Evolutionary conservation across 2,797 vertebrate species (phyloP), one percentile per base, ranked within the genome.

Genomic region (Mus minutoides): DNA sequence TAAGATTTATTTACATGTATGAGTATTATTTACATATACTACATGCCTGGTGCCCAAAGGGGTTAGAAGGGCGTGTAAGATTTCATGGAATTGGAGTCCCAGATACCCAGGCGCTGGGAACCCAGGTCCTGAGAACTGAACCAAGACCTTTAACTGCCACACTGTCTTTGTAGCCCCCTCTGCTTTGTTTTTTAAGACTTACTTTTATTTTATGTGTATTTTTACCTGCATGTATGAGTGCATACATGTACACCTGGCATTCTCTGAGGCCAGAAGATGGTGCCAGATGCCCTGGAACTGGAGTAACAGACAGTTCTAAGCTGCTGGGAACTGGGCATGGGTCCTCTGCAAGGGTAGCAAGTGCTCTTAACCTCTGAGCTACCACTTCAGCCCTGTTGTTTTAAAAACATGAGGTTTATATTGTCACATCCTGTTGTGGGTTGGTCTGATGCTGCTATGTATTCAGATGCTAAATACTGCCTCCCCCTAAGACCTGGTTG

Each of bases 341-440:
- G 29, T 22, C 60, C 82, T 31, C 83, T 49, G 11, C 43, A 31
- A 31, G 37, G 64, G 10, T 26, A 85, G 60, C 82, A 46, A 7
- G 37, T 34, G 60, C 29, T 22, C 60, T 85, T 46, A 22, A 49
- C 58, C 80, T 31, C 80, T 46, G 40, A 46, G 82, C 24, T 37
- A 31, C 80, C 37, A 4, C 80, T 19, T 12, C 14, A 31, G 80
- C 17, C 58, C 29, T 67, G 24, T 58, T 88, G 80, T 62, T 97
- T 95, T 93, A 83, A 91, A 97, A 97, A 40, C 75, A 40, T 69
- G 79, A 83, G 40, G 40, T 87, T 85, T 46, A 34, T 24, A 31
- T 10, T 46, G 56, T 58, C 29, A 67, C 29, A 67, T 14, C 67
- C 67, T n/a, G 31, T 67, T 14, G 64, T 34, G 64, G 8, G 8